A percentile compares a stretch with the other conserved stretches of the same genome.
These are phyloP conservation scores for Malurus elegans DNA, from an alignment of 2,113 vertebrate species.

Conservation along the genomic window DNA sequence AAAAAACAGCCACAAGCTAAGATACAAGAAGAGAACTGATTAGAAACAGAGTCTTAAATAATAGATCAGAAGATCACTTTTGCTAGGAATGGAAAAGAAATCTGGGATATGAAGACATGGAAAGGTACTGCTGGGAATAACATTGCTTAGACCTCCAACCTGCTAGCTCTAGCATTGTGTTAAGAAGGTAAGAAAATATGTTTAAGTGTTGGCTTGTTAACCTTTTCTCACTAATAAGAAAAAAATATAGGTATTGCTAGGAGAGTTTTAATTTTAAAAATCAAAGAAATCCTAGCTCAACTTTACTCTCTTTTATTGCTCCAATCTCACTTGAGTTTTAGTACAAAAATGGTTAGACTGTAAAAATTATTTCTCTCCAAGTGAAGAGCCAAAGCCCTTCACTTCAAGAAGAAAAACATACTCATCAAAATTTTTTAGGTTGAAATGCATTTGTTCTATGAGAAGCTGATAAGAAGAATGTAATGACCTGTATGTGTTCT, in stretches of 20 bases:
- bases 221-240: background rate
- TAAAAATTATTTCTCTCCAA: background rate
- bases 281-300: background rate
- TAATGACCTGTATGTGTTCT: background rate
- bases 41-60: constrained; percentile 2
- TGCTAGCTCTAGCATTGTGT: background rate
- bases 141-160: background rate
- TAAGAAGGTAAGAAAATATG: background rate
- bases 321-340: background rate
- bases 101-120: background rate
- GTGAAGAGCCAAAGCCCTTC: background rate
- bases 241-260: background rate
- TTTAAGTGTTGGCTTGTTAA: background rate
- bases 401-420: background rate
- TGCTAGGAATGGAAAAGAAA: background rate
- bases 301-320: background rate
- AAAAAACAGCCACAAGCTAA: constrained; percentile 43
- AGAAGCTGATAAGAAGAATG: background rate
- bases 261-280: background rate
- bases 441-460: background rate
- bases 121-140: background rate
- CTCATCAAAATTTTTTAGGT: background rate
- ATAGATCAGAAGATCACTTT: background rate
- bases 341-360: background rate
- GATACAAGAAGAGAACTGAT: constrained; percentile 15